A percentile compares a stretch with the other conserved stretches of the same genome.
phyloP scores from a whole-genome alignment of 2,888 invertebrate species.

The Hemithea aestivaria region DNA sequence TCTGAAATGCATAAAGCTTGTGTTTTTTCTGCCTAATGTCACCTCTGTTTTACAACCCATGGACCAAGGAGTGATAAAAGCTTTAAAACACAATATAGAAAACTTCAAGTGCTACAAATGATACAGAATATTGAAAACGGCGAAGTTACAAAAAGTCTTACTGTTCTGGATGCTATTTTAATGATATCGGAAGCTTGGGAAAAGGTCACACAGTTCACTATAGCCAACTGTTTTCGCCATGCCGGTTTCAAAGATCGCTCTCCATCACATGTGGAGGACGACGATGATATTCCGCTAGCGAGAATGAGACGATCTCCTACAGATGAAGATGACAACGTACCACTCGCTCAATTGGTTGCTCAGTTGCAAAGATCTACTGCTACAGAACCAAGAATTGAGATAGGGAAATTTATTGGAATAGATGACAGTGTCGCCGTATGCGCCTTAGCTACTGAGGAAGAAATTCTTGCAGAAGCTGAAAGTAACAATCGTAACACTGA shows the following conservation, averaged over 20 bases:
- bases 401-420: conserved; percentile 7
- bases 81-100: conserved; percentile 25
- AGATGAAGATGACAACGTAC: conserved; percentile 28
- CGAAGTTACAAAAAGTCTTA: conserved; percentile 1
- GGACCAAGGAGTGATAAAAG: conserved; percentile 24
- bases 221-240: conserved; percentile 31
- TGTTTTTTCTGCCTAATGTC: conserved; percentile 25
- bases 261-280: conserved; percentile 19
- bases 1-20: conserved; percentile 29
- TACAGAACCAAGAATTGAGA: conserved; percentile 22
- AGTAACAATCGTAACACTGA: conserved; percentile 25
- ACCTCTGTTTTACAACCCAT: conserved; percentile 19
- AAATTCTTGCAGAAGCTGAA: conserved; percentile 30
- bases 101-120: conserved; percentile 19
- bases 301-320: conserved; percentile 18
- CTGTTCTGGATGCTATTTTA: conserved; percentile 31
- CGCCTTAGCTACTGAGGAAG: conserved; percentile 29
- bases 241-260: conserved; percentile 28
- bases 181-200: conserved; percentile 35
- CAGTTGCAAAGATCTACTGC: conserved; percentile 23
- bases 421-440: conserved; percentile 28
- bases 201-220: conserved; percentile 27
- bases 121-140: conserved; percentile 19
- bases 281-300: conserved; percentile 28
- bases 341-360: conserved; percentile 23